Evolutionary conservation across 2,888 invertebrate species (phyloP).

Genomic region (Iphiclides podalirius): DNA sequence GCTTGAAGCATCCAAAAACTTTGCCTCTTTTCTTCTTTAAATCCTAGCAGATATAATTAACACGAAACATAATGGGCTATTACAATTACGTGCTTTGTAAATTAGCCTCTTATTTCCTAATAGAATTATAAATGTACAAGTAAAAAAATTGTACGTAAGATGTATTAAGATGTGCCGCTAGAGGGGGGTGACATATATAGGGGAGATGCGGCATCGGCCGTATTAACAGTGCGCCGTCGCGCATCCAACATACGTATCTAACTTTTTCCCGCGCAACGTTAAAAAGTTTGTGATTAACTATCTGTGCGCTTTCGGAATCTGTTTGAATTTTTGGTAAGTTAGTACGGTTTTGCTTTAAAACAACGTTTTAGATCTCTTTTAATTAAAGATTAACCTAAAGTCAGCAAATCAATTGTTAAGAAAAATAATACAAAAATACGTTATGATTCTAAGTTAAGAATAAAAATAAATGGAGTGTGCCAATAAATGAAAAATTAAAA

Average conservation of each 20-base stretch:
- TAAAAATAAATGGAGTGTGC: too few relatives aligned
- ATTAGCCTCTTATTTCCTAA: constrained; percentile 14
- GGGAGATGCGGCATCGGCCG: constrained; percentile 44
- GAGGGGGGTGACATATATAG: constrained; percentile 61
- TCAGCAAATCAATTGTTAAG: too few relatives aligned
- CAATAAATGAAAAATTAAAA: too few relatives aligned
- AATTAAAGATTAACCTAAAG: not conserved
- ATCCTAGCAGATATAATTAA: too few relatives aligned
- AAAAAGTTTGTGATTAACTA: constrained; percentile 23
- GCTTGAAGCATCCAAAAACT: too few relatives aligned
- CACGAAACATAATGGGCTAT: constrained; percentile 8
- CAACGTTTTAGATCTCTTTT: too few relatives aligned
- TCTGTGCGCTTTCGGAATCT: constrained; percentile 10
- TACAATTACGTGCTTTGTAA: constrained; percentile 12
- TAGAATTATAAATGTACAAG: constrained; percentile 12
- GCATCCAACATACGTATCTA: constrained; percentile 30
- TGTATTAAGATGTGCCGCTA: constrained; percentile 30
- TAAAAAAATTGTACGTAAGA: constrained; percentile 20
- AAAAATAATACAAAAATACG: too few relatives aligned
- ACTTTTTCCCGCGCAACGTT: constrained; percentile 31
- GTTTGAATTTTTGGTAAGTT: constrained; percentile 6
- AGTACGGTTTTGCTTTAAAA: too few relatives aligned
- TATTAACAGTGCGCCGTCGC: constrained; percentile 43
- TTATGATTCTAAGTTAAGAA: too few relatives aligned
- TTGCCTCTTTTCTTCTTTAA: too few relatives aligned